Evolutionary conservation across 1,140 invertebrate species (phyloP), one percentile per base, ranked within the genome.

Genomic region (Neotoxoptera formosana): DNA sequence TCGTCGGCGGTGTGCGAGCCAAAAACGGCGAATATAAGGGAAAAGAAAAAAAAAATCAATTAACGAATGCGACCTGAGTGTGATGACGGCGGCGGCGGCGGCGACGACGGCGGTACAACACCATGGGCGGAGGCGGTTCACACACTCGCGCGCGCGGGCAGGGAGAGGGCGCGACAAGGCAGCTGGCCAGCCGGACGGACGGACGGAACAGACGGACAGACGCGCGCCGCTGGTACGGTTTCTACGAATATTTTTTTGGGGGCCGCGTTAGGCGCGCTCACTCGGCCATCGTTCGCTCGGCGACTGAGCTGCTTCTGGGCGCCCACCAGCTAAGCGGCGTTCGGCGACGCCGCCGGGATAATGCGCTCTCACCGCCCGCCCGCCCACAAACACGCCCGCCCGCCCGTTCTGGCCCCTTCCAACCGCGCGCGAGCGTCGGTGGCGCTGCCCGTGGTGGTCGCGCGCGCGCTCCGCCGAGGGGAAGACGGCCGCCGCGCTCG

Each of bases 291-390:
- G 93, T 67, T 87, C 93, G 93, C 84, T 60, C 93, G 47, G 91
- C 91, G 91, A 92, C 91, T 92, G 91, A 92, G 91, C 67, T 92
- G 91, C 91, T 81, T 83, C 91, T 92, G 91, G 91, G 91, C n/a
- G 93, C 84, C 76, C 67, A 93, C 83, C 90, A 92, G 90, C 90
- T 92, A 86, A 86, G 48, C 92, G 83, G 92, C 47, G 76, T 86
- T 86, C 83, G 92, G 90, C 90, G 90, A 83, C 90, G 76, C 90
- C 67, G 90, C 90, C 76, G 91, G 91, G 91, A 84, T 84, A 92
- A 84, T 92, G 91, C 91, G 91, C 60, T 76, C 67, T 76, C 45
- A 0, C 60, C 48, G 60, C 34, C 56, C 90, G 41, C 76, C 90
- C 86, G 47, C 45, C 86, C 47, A 51, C 14, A 51, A 51, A 51